phyloP scores from a whole-genome alignment of 2,888 invertebrate species.

The Troides helena region DNA sequence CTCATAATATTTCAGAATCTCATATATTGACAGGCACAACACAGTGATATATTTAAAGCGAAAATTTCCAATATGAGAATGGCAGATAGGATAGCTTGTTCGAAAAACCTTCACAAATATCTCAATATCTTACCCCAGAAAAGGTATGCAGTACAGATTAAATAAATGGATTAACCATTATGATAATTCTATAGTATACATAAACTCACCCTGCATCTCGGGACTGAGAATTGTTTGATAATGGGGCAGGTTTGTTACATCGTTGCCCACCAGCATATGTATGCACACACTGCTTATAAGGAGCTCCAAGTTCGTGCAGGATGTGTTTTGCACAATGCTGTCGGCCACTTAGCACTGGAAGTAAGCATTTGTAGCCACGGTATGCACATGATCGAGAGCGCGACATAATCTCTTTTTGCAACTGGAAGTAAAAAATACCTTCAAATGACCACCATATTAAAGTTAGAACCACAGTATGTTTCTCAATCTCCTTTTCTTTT shows the following conservation, averaged over 20 bases:
- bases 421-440: constrained; percentile 51
- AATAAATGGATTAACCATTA: too few relatives aligned
- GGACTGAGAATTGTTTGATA: constrained; percentile 39
- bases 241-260: constrained; percentile 88
- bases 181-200: too few relatives aligned
- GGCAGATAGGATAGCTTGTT: too few relatives aligned
- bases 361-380: constrained; percentile 83
- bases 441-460: too few relatives aligned
- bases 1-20: too few relatives aligned
- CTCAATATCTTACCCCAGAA: too few relatives aligned
- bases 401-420: constrained; percentile 82
- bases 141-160: too few relatives aligned
- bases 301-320: constrained; percentile 88
- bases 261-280: constrained; percentile 84
- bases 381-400: constrained; percentile 82
- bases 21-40: too few relatives aligned
- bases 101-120: too few relatives aligned
- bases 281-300: constrained; percentile 89
- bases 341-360: constrained; percentile 85
- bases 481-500: too few relatives aligned
- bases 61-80: too few relatives aligned
- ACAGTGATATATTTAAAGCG: neutral
- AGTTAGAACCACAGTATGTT: too few relatives aligned
- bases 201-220: constrained; percentile 21
- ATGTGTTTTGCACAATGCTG: constrained; percentile 91